phyloP scores from a whole-genome alignment of 1,140 invertebrate genomes.

The Hetaerina americana region DNA sequence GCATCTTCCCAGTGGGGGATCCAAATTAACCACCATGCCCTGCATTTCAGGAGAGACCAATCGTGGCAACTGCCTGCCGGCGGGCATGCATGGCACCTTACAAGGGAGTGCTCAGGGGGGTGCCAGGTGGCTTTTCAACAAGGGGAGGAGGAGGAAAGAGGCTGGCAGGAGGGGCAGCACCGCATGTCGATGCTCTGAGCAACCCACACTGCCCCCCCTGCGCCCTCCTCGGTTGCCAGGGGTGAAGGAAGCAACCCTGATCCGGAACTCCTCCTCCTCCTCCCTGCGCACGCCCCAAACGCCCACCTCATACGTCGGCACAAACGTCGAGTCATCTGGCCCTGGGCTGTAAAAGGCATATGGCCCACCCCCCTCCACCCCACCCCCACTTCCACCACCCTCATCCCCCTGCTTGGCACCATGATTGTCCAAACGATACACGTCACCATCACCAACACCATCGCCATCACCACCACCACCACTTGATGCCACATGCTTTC shows the following conservation, averaged over 20 bases:
- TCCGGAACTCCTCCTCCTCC: neutral
- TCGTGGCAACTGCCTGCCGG: too few species aligned
- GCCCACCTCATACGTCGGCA: neutral
- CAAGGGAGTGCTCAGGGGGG: too few species aligned
- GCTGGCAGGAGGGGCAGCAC: neutral
- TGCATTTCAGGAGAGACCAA: too few species aligned
- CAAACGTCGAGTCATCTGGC: neutral
- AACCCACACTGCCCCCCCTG: neutral
- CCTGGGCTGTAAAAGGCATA: slow-evolving; percentile 8
- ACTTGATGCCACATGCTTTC: neutral
- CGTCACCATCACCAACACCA: neutral
- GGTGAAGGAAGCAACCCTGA: neutral
- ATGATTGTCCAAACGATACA: neutral
- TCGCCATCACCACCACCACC: neutral
- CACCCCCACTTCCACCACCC: slow-evolving; percentile 7
- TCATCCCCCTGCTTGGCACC: neutral
- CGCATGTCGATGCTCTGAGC: neutral
- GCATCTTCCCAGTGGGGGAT: too few species aligned
- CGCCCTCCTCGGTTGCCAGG: neutral
- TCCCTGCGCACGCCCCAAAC: neutral
- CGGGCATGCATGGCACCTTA: too few species aligned
- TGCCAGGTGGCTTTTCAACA: too few species aligned
- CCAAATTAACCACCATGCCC: too few species aligned
- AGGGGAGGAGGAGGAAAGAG: neutral
- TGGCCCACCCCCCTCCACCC: neutral